Percentiles rank a stretch among this genome's conserved stretches.
Conservation (phyloP, 2,797 vertebrate genomes). For the Anas acuta region DNA sequence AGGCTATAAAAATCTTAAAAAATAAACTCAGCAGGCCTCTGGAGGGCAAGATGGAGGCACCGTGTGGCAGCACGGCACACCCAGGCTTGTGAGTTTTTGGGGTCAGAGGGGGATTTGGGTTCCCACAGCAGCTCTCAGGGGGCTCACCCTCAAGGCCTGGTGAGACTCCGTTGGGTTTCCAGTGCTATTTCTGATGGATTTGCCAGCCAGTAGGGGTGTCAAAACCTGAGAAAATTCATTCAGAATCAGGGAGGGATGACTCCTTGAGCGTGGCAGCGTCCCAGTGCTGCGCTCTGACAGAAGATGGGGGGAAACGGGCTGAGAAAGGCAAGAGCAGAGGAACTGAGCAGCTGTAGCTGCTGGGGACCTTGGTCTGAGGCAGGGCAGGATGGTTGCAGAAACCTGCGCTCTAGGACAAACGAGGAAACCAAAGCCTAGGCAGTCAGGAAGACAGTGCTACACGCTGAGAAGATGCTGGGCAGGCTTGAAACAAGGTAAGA, state of each 20-base stretch:
- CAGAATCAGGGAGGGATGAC: no score
- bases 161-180: not conserved
- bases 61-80: no score
- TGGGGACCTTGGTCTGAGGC: not conserved
- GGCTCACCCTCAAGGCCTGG: not conserved
- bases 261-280: not conserved
- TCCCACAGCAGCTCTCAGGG: not conserved
- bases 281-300: fast-evolving
- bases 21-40: not conserved
- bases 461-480: not conserved
- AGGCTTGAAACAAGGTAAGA: not conserved
- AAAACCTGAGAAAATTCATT: not conserved
- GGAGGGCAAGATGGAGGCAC: not conserved
- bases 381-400: not conserved
- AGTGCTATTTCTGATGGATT: not conserved
- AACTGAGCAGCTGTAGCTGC: not conserved
- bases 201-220: not conserved
- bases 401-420: fast-evolving
- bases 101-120: not conserved
- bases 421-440: not conserved
- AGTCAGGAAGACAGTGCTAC: no score
- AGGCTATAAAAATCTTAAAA: not conserved
- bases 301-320: not conserved
- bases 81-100: not conserved
- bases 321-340: not conserved